Evolutionary conservation across 2,797 vertebrate species (phyloP).

Genomic region (Myotis planiceps): DNA sequence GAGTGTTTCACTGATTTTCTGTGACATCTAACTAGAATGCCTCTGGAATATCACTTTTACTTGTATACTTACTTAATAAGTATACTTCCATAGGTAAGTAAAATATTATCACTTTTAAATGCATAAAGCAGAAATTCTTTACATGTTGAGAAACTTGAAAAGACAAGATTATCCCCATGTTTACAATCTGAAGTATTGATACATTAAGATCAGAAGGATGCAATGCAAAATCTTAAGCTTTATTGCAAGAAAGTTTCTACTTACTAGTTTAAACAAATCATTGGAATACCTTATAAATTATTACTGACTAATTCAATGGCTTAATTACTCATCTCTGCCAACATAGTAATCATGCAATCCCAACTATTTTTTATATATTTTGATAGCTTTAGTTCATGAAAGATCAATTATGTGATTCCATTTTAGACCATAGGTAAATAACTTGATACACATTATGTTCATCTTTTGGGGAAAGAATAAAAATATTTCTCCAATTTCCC

Average conservation of each 20-base stretch:
- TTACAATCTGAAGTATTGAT: background rate
- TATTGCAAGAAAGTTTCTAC: background rate
- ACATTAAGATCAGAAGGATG: background rate
- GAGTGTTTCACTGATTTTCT: background rate
- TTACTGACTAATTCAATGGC: background rate
- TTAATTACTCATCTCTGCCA: background rate
- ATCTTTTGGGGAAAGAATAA: background rate
- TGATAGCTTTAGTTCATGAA: background rate
- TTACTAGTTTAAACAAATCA: constrained; percentile 3
- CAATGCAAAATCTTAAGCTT: background rate
- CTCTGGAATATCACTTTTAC: background rate
- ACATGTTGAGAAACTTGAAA: background rate
- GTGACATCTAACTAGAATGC: background rate
- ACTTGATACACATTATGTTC: background rate
- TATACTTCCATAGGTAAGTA: background rate
- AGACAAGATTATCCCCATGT: background rate
- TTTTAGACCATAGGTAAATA: background rate
- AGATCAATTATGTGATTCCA: background rate
- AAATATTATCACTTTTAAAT: background rate
- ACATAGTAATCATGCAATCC: background rate
- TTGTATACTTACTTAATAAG: background rate
- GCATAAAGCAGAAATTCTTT: background rate
- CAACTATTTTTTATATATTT: constrained; percentile 16
- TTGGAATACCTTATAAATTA: background rate
- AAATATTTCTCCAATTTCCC: background rate